A percentile compares a stretch with the other conserved stretches of the same genome.
phyloP scores from a whole-genome alignment of 2,797 vertebrate genomes.

The Zonotrichia albicollis region DNA sequence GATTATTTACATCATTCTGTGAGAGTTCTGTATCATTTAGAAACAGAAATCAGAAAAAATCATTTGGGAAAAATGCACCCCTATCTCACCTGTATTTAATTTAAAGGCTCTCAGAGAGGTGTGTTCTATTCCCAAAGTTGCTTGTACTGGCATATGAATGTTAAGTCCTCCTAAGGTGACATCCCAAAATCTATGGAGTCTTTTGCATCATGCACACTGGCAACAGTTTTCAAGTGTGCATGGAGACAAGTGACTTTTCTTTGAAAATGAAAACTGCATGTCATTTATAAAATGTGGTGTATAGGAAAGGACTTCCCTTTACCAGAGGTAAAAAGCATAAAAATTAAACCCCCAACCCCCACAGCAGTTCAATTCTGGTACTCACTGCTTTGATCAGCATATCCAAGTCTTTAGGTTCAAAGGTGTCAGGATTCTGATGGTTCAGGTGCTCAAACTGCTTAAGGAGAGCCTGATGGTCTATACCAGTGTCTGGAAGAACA shows the following conservation, averaged over 20 bases:
- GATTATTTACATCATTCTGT: neutral
- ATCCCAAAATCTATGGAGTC: neutral
- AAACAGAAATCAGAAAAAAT: neutral
- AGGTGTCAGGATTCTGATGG: conserved; percentile 95
- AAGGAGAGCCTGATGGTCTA: conserved; percentile 92
- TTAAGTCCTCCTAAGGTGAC: neutral
- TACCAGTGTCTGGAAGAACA: conserved; percentile 82
- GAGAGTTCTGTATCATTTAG: neutral
- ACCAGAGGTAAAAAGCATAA: neutral
- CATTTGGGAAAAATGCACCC: neutral
- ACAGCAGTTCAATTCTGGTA: neutral
- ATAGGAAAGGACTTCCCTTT: neutral
- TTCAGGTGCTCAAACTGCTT: conserved; percentile 98
- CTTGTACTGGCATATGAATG: neutral
- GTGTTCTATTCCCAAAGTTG: neutral
- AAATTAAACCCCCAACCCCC: neutral
- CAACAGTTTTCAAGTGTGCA: neutral
- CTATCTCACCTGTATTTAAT: neutral
- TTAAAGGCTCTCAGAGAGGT: neutral
- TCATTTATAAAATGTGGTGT: neutral
- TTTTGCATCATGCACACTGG: neutral
- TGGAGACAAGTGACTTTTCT: neutral
- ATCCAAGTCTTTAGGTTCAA: conserved; percentile 95
- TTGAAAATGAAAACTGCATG: neutral
- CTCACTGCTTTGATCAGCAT: conserved; percentile 94